Evolutionary conservation across 2,113 vertebrate genomes (phyloP).

Genomic region (Spilogale gracilis): DNA sequence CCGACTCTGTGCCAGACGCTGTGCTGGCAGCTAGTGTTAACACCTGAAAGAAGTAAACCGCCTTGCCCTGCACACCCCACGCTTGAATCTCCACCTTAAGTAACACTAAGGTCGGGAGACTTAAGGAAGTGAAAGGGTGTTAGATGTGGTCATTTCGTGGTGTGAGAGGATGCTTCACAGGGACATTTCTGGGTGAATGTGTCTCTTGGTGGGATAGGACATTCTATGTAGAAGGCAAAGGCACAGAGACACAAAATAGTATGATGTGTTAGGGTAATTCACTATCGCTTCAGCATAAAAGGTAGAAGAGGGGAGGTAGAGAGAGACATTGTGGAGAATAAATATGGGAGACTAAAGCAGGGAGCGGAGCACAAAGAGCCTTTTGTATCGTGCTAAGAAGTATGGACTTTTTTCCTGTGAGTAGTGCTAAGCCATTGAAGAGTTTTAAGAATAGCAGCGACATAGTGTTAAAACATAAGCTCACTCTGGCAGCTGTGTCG

Average conservation of each 20-base stretch:
- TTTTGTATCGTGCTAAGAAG: conserved; percentile 48
- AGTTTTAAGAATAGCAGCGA: conserved; percentile 65
- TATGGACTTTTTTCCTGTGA: conserved; percentile 34
- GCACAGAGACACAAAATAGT: background rate
- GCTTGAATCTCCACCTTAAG: background rate
- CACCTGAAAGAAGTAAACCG: background rate
- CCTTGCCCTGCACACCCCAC: background rate
- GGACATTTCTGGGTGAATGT: background rate
- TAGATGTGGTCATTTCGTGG: background rate
- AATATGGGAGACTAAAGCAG: conserved; percentile 32
- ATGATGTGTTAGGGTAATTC: background rate
- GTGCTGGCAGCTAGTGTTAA: background rate
- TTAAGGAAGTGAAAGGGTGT: background rate
- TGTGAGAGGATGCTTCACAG: background rate
- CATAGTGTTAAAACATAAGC: conserved; percentile 58
- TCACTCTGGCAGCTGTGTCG: conserved; percentile 5
- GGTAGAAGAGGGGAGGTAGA: background rate
- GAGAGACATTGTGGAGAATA: background rate
- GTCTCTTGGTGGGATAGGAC: background rate
- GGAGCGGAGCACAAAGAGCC: conserved; percentile 49
- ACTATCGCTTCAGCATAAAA: background rate
- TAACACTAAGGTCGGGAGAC: background rate
- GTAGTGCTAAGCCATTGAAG: conserved; percentile 61
- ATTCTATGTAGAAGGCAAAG: conserved; percentile 17
- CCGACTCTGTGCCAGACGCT: background rate